Evolutionary conservation across 2,113 vertebrate species (phyloP), one percentile per base, ranked within the genome.

Genomic region (Sinocyclocheilus anophthalmus): DNA sequence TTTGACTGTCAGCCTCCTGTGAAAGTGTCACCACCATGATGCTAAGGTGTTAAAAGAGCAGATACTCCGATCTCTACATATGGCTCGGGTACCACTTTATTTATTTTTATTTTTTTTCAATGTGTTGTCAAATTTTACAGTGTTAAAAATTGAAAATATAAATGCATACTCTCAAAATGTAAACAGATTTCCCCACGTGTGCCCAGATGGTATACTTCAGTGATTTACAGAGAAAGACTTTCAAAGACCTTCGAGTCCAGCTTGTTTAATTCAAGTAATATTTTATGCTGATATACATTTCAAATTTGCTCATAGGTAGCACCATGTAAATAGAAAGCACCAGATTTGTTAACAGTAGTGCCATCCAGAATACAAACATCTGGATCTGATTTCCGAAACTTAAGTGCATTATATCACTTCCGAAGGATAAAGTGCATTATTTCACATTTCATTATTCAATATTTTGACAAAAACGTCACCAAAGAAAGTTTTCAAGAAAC

Each of bases 251-350:
- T 37, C 24, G 30, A 77, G 48, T 77, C 45, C 26, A 55, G 76
- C 76, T 77, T 50, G 26, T 77, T 77, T 20, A 55, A 24, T 76
- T 76, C 72, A 76, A 77, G 50, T 77, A 55, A 77, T 50, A 20
- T 30, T 77, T 30, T 4, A 20, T 30, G 53, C 30, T 50, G 14
- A 77, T 33, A 77, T 77, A 55, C 48, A 55, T 55, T 9, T 48
- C 7, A 24, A 50, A 76, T 77, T 77, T 53, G 1, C 30, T 33
- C 24, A 77, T 18, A 20, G 18, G 8, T 77, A 55, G 76, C 76
- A 77, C 75, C 75, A 26, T 76, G 14, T 30, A 76, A 55, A 30
- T 76, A 20, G 13, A 50, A 30, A 24, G 11, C 4, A 73, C 16
- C 75, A 5, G 3, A 24, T 76, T 76, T 76, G 22, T 42, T 48